phyloP scores from a whole-genome alignment of 2,888 invertebrate species.

The Tenodera sinensis region DNA sequence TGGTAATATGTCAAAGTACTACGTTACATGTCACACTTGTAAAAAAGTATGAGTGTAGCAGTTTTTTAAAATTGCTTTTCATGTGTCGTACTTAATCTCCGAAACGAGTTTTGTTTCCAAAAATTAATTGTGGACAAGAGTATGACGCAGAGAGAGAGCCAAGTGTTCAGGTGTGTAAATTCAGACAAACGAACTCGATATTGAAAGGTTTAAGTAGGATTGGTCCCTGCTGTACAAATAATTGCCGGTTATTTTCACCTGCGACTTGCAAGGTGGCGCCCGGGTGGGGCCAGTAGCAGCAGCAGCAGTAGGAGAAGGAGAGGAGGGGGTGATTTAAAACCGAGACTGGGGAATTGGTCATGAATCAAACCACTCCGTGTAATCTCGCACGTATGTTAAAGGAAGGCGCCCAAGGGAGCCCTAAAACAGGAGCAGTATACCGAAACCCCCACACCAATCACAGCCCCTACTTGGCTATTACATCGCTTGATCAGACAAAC shows the following conservation, averaged over 20 bases:
- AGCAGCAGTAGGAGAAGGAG: too few relatives aligned
- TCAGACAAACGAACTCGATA: not conserved
- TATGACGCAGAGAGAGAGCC: not conserved
- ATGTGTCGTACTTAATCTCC: not conserved
- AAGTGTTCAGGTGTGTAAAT: not conserved
- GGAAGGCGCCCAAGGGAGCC: conserved; percentile 9
- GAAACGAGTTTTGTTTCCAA: not conserved
- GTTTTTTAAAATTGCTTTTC: too few relatives aligned
- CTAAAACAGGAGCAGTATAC: not conserved
- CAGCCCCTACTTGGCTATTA: not conserved
- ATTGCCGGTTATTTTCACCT: not conserved
- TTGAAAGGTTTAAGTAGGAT: conserved; percentile 29
- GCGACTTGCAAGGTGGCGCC: not conserved
- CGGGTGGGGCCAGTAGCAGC: too few relatives aligned
- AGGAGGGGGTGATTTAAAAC: conserved; percentile 25
- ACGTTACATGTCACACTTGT: too few relatives aligned
- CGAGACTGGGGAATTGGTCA: conserved; percentile 9
- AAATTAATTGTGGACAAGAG: not conserved
- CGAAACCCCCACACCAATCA: not conserved
- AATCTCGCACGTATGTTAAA: not conserved
- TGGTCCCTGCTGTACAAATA: conserved; percentile 28
- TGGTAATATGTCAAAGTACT: too few relatives aligned
- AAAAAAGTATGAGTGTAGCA: too few relatives aligned
- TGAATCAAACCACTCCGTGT: not conserved
- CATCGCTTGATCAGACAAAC: not conserved